Base-by-base conservation (phyloP, 2,888 invertebrate species). In the Pandemis cinnamomeana region DNA sequence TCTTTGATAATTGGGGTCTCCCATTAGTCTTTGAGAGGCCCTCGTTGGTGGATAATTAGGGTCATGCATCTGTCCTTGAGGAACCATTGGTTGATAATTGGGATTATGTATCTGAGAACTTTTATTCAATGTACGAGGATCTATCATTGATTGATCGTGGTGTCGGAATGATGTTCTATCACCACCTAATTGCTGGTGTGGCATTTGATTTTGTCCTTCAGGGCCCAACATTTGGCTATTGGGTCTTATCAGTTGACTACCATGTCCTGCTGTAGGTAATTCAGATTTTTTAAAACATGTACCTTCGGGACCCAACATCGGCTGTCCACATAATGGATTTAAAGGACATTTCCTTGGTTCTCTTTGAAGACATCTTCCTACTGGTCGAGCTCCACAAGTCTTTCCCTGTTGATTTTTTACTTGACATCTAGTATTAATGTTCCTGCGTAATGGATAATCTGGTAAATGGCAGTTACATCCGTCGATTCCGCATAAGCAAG, bases 281-380 rank as follows among this genome's bases (percentile, higher is more conserved):
- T n/a, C n/a, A n/a, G 51, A n/a, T 53, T 5, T 53, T n/a, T 6
- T 10, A 20, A 55, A 55, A 8, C 55, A 55, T 15, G 15, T 15
- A 8, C 15, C 20, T 15, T 55, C 20, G 15, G 20, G 55, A 8
- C 6, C 55, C 55, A 7, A 7, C 55, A n/a, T 7, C 20, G 55
- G 8, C 13, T 51, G 51, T 51, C 51, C 51, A n/a, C 55, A 55
- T 55, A 55, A 20, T 55, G 55, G 55, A 55, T 20, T 55, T 20
- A 55, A 55, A 15, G 55, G 55, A 8, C 58, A 58, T 58, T 58
- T 8, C 5, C 20, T 27, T 58, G 27, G 58, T 27, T 20, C 27
- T 20, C 27, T 58, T 11, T 58, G 58, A 58, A 58, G 20, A 58
- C 58, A 58, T 58, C 5, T 58, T 58, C 27, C 58, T 10, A 58